Evolutionary conservation across 2,113 vertebrate species (phyloP).

Genomic region (Sminthopsis crassicaudata): DNA sequence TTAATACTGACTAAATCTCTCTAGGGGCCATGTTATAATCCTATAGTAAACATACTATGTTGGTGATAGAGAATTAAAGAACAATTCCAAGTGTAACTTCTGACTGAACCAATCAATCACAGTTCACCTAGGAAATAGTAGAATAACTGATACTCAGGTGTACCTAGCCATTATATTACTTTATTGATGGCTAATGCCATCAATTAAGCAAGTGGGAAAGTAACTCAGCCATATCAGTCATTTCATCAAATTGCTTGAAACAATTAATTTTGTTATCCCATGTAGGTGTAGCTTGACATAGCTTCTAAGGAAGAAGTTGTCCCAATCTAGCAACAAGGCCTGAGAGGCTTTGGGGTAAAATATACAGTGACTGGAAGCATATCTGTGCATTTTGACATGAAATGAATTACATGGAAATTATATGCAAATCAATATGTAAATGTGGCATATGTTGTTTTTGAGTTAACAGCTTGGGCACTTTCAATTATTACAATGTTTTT

Average conservation of each 20-base stretch:
- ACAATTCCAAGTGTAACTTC: neutral
- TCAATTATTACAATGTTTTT: slow-evolving; percentile 76
- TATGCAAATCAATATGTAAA: slow-evolving; percentile 82
- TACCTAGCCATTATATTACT: neutral
- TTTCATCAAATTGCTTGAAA: neutral
- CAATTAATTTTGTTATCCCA: neutral
- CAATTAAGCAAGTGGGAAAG: neutral
- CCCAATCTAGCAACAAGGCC: neutral
- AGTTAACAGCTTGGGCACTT: slow-evolving; percentile 81
- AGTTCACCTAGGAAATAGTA: neutral
- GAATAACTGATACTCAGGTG: neutral
- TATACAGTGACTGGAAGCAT: slow-evolving; percentile 57
- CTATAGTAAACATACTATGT: neutral
- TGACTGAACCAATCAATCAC: neutral
- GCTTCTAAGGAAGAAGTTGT: slow-evolving; percentile 16
- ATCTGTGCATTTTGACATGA: slow-evolving; percentile 78
- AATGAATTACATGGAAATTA: slow-evolving; percentile 79
- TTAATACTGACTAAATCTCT: neutral
- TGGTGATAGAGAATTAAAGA: neutral
- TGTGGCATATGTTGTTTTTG: slow-evolving; percentile 79
- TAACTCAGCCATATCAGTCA: neutral
- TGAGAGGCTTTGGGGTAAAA: slow-evolving; percentile 47
- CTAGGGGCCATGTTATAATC: neutral
- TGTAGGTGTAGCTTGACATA: neutral
- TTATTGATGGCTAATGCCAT: neutral